Base-by-base conservation (phyloP, 1,140 invertebrate genomes). In the Macrotrachela quadricornifera region DNA sequence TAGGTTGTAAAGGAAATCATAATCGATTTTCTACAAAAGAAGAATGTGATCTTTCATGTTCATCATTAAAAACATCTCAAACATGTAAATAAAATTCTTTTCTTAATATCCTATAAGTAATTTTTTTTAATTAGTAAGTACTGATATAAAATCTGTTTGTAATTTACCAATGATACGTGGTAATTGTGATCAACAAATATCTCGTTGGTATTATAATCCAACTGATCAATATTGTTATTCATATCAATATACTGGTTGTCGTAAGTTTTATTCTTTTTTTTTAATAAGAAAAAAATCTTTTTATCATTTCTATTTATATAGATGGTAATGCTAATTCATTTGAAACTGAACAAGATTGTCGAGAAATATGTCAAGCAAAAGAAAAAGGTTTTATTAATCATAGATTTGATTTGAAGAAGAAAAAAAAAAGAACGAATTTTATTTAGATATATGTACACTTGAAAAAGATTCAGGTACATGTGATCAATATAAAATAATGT, bases 171-270 rank as follows among this genome's bases (percentile, higher is more conserved):
- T 75, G 60, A 77, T 81, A 55, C 67, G 71, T 8, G 84, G 85
- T 39, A 77, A 76, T 13, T 88, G 84, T 59, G 37, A 74, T 15
- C 74, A 75, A 1, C 72, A 78, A 58, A 65, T 79, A 45, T 73
- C 82, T 37, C 74, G 76, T 59, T 92, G 86, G 85, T 81, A 80
- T 69, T 94, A 83, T 74, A 82, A 87, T 66, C 71, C 75, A 46
- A 72, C 74, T 21, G 79, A 85, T 65, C 81, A 86, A 65, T 76
- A 80, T 51, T 96, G 90, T 76, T 75, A 81, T 73, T 83, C 85
- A 46, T 96, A 95, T 76, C 86, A 87, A 76, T 94, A 84, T 74
- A 79, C 79, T 54, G 87, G 87, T 58, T 90, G 85, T 6, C n/a
- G 42, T 15, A n/a, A n/a, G n/a, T 44, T n/a, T 44, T 44, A 44